Percentiles rank a stretch among this genome's conserved stretches.
Conservation (phyloP, 2,797 vertebrate species). For the Lycodopsis pacificus region DNA sequence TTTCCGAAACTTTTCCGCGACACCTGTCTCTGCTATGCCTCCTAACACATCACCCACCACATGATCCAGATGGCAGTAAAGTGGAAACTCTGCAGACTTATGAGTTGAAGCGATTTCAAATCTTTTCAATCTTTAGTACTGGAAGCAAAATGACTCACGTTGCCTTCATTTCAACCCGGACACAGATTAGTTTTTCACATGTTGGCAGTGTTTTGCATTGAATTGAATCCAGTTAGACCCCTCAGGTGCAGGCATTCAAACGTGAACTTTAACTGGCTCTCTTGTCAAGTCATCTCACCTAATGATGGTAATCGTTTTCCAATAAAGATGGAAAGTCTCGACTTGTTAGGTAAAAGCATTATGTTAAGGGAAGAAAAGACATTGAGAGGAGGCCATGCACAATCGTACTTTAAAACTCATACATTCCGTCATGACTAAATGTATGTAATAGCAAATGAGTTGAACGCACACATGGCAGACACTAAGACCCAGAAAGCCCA, state of each 20-base stretch:
- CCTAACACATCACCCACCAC: slow-evolving; percentile 2
- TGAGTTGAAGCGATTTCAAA: slow-evolving; percentile 23
- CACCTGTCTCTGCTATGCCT: slow-evolving; percentile 33
- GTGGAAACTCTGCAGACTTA: slow-evolving; percentile 36
- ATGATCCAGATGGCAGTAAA: slow-evolving; percentile 33
- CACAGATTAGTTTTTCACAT: slow-evolving; percentile 46
- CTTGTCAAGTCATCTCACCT: neutral
- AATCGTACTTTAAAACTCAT: neutral
- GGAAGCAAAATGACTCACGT: slow-evolving; percentile 17
- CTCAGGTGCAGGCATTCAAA: neutral
- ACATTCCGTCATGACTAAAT: neutral
- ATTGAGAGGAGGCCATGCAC: neutral
- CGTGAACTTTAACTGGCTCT: neutral
- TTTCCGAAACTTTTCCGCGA: slow-evolving; percentile 33
- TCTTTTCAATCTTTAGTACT: slow-evolving; percentile 36
- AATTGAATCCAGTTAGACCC: slow-evolving; percentile 15
- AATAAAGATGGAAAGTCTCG: neutral
- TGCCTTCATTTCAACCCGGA: slow-evolving; percentile 7
- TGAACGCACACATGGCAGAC: slow-evolving; percentile 39
- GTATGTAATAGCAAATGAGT: slow-evolving; percentile 11
- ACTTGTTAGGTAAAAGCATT: neutral
- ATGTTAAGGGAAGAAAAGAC: neutral
- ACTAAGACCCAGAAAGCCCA: slow-evolving; percentile 57
- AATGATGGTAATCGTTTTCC: neutral
- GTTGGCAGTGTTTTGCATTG: neutral